Base-by-base conservation (phyloP, 2,797 vertebrate genomes). In the Oceanodroma leucorhoa region DNA sequence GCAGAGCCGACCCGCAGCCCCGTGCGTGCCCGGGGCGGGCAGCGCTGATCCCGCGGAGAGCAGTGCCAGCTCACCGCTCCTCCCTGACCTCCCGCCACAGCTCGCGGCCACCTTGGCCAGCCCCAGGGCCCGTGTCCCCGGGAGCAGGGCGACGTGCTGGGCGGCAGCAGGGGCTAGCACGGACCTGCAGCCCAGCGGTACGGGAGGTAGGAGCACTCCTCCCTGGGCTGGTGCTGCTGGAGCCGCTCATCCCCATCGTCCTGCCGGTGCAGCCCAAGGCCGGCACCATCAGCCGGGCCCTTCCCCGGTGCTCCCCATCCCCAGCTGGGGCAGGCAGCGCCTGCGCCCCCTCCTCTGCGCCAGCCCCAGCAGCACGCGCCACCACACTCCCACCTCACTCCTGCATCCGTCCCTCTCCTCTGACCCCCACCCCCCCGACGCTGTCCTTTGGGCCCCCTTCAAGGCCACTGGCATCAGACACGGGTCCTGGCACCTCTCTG, bases 41-140 rank as follows among this genome's bases (percentile, higher is more conserved):
- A 12, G 57, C 1, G 1, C 43, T 7, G 18, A 48, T 17, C 85
- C 61, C 11, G 1, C 1, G 2, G 30, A 34, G n/a, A 32, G 15
- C 2, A 2, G 32, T 24, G 45, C 58, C 45, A 32, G 38, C 41
- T 87, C 62, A 15, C 21, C 1, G 4, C 58, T 75, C 53, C 66
- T 40, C 40, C 45, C 29, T 0, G 0, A 5, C 5, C 57, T 82
- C 51, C 24, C 1, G 7, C 5, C 38, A 36, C 26, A 23, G 82
- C 65, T 50, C 3, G 0, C 2, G 18, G 19, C 8, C 7, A 22
- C 23, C 27, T 23, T 0, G 0, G 53, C 29, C 89, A n/a, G 43
- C 6, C 36, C 26, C 5, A 1, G 29, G 34, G 38, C 20, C 51
- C 7, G 11, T 0, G 0, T n/a, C 36, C 29, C 34, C 0, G 0